Evolutionary conservation across 2,797 vertebrate genomes (phyloP), one percentile per base, ranked within the genome.

Genomic region (Darevskia nairensis): DNA sequence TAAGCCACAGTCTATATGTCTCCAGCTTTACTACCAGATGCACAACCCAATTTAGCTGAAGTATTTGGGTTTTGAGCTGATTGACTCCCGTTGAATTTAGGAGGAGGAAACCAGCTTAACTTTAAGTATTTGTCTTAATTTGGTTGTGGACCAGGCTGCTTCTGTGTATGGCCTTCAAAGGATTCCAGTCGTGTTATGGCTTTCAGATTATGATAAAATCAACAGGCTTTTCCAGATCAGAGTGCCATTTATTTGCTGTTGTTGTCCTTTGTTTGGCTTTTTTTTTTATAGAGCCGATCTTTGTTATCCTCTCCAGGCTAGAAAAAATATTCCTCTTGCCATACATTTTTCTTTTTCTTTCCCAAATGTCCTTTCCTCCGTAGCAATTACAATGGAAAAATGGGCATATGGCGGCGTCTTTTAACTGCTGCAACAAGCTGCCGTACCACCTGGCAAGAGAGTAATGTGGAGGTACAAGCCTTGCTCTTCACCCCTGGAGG

Each of bases 391-490:
- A 94, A 84, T 91, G 92, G 94, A 82, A 95, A 94, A 92, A 93
- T 84, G 92, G 94, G 92, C 95, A 95, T 95, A 95, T 95, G 95
- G 95, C 92, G 93, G 89, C 90, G 90, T 92, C 93, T 95, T 95
- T 95, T 93, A 95, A 95, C 93, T 96, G 94, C 91, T 94, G 89
- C 90, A 94, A 76, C 95, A 95, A 95, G 94, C 95, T 96, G 95
- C 92, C 86, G 2, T 92, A 92, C 95, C 95, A 96, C 95, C 95
- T 96, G 95, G 93, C 35, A 10, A 92, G 94, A 92, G 93, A 95
- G 86, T 82, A 90, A 55, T 87, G 59, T 90, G 92, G 89, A 88
- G 80, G 90, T 89, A 86, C 77, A 92, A 90, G 25, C 80, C 86
- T 59, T 90, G 85, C 86, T 94, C 87, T 91, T 93, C 90, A 91